Base-by-base conservation (phyloP, 2,888 invertebrate genomes). In the Polia nebulosa region DNA sequence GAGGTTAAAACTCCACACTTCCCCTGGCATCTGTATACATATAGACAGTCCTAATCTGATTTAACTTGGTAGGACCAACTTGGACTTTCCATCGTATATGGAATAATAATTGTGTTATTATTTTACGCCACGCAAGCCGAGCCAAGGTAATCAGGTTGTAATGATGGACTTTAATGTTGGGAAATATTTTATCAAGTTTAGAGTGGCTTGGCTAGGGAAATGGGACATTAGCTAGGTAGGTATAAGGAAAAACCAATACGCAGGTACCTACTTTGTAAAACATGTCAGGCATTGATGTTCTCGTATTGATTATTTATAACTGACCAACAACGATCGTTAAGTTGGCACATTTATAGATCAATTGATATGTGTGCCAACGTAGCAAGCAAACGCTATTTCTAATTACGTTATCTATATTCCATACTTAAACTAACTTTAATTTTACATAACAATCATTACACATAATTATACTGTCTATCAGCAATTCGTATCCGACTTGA, bases 101-200 rank as follows among this genome's bases (percentile, higher is more conserved):
- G 52, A 53, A 58, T 76, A 49, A 36, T 68, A 58, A 72, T 76
- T 58, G 58, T 47, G 47, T 72, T 44, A 75, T 58, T 45, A 76
- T 58, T 58, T 56, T 56, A 36, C 29, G 17, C 34, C 44, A n/a
- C n/a, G 8, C 27, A 74, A 55, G 29, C 45, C 17, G 13, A 22
- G 20, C 22, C 25, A 17, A 13, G n/a, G 36, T 58, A 67, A 66
- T 57, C 8, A 5, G 41, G 32, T 47, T 57, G 27, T 5, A 11
- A 41, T 41, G 34, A 53, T 41, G 22, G 11, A 64, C 13, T 55
- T 55, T 49, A 9, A 29, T 3, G 13, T 32, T 25, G 29, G 25
- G 58, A 8, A 1, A 39, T 32, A 39, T 25, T 67, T 25, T 20
- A 53, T 53, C 9, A 17, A 22, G 13, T 44, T 32, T 49, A 15